phyloP scores from a whole-genome alignment of 2,888 invertebrate genomes.

The Dryocosmus kuriphilus region DNA sequence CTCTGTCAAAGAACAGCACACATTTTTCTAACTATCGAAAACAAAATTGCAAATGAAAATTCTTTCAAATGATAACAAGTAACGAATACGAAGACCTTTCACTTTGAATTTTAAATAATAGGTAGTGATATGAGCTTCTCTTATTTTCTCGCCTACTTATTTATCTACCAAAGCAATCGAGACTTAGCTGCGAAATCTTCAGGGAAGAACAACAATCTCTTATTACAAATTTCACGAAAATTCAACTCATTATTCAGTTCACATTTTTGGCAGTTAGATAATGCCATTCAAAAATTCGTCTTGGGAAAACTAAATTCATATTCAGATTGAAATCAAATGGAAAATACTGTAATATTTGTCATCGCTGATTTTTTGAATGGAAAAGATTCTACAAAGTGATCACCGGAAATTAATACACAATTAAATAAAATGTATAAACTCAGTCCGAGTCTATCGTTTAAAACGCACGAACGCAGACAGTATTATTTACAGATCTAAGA shows the following conservation, averaged over 20 bases:
- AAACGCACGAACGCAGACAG: background rate
- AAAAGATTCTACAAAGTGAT: background rate
- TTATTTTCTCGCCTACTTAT: conserved; percentile 17
- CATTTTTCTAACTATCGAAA: conserved; percentile 9
- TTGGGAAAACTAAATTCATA: background rate
- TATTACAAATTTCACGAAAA: background rate
- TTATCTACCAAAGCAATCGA: background rate
- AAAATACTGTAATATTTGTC: background rate
- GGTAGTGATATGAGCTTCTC: conserved; percentile 41
- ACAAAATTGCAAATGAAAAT: conserved; percentile 1
- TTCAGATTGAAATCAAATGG: background rate
- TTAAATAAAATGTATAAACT: background rate
- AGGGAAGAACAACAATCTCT: background rate
- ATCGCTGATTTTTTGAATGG: background rate
- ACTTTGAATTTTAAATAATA: conserved; percentile 5
- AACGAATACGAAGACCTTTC: background rate
- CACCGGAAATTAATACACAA: background rate
- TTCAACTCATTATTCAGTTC: too few species aligned
- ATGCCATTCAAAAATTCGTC: background rate
- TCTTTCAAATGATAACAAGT: background rate
- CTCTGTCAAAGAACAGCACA: background rate
- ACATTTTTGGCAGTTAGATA: too few species aligned
- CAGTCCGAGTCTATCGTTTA: background rate
- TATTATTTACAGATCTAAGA: background rate
- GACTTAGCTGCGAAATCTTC: background rate